phyloP scores from a whole-genome alignment of 2,113 vertebrate species.

The Corythaeola cristata region DNA sequence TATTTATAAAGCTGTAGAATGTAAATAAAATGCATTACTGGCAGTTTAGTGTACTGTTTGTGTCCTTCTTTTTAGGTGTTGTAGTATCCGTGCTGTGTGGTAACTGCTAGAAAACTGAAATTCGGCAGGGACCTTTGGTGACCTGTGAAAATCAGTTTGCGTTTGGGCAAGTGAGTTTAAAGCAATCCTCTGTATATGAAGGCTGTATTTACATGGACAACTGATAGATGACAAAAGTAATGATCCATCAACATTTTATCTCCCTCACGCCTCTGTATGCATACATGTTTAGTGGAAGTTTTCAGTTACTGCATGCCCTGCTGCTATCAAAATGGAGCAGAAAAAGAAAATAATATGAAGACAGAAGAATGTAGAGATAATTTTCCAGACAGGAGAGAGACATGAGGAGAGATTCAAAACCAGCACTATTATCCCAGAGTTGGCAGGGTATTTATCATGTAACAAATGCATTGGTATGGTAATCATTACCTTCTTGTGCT shows the following conservation, averaged over 20 bases:
- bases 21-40: neutral
- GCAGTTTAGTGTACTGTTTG: neutral
- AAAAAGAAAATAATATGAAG: neutral
- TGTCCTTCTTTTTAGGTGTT: neutral
- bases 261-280: neutral
- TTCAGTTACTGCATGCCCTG: neutral
- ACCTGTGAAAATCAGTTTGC: neutral
- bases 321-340: neutral
- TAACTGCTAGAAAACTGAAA: neutral
- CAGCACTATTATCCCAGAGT: neutral
- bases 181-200: neutral
- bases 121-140: neutral
- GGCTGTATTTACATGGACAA: neutral
- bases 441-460: neutral
- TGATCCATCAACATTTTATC: neutral
- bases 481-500: neutral
- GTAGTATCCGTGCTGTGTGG: neutral
- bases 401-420: neutral
- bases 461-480: neutral
- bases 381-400: neutral
- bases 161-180: neutral
- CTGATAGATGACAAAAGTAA: neutral
- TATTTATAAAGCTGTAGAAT: neutral
- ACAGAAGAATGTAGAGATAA: neutral
- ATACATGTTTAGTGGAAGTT: neutral